These are phyloP conservation scores for Pristiophorus japonicus DNA, from an alignment of 2,113 vertebrate species.

Conservation along the genomic window DNA sequence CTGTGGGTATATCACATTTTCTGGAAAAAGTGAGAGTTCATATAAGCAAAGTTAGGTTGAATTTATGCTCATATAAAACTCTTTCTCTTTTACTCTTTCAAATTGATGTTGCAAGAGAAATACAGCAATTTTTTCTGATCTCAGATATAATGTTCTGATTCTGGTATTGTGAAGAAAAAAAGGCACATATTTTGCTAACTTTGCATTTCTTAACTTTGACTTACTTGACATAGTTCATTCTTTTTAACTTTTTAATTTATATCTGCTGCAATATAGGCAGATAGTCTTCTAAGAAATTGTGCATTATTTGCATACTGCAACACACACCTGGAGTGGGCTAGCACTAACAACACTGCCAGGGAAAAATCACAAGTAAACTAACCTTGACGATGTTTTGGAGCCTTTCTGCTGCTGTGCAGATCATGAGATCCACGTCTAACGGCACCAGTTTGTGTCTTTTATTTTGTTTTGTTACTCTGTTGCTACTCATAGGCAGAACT, in stretches of 20 bases:
- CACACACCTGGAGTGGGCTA: background rate
- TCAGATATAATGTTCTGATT: background rate
- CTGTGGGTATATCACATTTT: background rate
- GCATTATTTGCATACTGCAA: background rate
- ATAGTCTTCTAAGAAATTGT: background rate
- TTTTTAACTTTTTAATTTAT: background rate
- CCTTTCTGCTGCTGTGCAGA: background rate
- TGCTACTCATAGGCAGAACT: no score
- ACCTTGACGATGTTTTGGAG: background rate
- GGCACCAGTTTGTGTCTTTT: background rate
- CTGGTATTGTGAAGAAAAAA: background rate
- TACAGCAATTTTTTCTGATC: background rate
- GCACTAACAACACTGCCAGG: background rate
- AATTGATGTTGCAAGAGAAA: background rate
- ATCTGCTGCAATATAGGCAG: background rate
- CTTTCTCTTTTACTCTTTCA: background rate
- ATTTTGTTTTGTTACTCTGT: background rate
- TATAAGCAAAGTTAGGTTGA: background rate
- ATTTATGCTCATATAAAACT: background rate
- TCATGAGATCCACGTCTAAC: background rate
- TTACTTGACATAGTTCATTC: background rate
- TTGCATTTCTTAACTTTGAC: background rate
- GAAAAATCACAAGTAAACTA: background rate
- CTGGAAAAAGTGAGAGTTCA: background rate
- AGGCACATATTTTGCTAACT: background rate